Percentiles rank a stretch among this genome's conserved stretches.
phyloP scores from a whole-genome alignment of 2,888 invertebrate species.

The Lacanobia oleracea region DNA sequence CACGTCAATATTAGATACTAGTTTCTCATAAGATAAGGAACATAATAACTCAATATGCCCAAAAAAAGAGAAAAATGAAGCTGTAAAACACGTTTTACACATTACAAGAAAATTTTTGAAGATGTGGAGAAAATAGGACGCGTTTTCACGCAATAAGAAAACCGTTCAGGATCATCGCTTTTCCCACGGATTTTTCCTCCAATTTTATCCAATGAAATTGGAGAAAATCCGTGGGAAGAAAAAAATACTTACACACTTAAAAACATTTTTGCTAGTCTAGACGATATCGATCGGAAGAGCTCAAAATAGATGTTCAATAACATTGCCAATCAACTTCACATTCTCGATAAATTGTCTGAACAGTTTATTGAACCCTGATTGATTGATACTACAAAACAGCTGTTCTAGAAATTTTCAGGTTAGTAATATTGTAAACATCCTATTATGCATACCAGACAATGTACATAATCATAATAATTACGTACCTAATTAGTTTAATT shows the following conservation, averaged over 20 bases:
- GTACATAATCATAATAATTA: background rate
- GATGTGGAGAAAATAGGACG: no score
- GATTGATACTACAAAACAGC: background rate
- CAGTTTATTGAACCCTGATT: background rate
- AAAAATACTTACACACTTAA: background rate
- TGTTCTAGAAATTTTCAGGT: background rate
- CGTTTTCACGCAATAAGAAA: background rate
- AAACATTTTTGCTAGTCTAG: background rate
- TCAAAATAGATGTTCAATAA: background rate
- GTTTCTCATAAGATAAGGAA: no score
- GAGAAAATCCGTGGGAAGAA: background rate
- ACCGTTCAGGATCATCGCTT: background rate
- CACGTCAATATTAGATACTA: no score
- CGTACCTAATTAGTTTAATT: slow-evolving; percentile 6
- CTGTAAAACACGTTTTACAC: no score
- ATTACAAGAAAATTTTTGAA: background rate
- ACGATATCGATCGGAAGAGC: background rate
- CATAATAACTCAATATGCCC: background rate
- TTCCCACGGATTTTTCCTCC: no score
- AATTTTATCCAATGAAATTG: background rate
- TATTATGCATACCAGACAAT: slow-evolving; percentile 22
- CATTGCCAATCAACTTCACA: background rate
- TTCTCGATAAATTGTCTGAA: background rate
- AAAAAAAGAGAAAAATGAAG: background rate
- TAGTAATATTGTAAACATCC: background rate